These are phyloP conservation scores for Plestiodon gilberti DNA, from an alignment of 2,113 vertebrate species.

Conservation along the genomic window DNA sequence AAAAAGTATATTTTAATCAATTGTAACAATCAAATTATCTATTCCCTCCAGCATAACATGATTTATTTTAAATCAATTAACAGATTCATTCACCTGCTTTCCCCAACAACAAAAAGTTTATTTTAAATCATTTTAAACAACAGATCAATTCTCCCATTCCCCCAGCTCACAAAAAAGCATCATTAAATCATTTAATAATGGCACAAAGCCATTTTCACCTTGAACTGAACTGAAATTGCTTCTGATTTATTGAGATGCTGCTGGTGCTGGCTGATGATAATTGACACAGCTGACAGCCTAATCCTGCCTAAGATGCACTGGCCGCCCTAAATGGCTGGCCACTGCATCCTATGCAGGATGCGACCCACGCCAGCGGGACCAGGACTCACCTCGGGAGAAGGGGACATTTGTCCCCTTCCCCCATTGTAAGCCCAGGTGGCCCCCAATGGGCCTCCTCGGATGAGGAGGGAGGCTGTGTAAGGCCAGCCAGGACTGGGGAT, in stretches of 20 bases:
- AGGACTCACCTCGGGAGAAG: too few species aligned
- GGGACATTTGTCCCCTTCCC: too few species aligned
- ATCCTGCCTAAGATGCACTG: too few species aligned
- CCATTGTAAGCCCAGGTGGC: too few species aligned
- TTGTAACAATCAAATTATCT: neutral
- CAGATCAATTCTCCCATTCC: neutral
- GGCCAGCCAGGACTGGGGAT: too few species aligned
- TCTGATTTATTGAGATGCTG: neutral
- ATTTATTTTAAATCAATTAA: neutral
- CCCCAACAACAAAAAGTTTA: neutral
- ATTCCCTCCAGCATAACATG: neutral
- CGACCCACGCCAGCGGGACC: too few species aligned
- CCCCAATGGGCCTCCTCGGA: too few species aligned
- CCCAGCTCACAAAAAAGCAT: neutral
- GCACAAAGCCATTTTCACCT: neutral
- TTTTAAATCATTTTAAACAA: neutral
- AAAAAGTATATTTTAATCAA: neutral
- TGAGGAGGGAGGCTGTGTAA: too few species aligned
- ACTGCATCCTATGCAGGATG: too few species aligned
- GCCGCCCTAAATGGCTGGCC: too few species aligned
- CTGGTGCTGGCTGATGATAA: too few species aligned
- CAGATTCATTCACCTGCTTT: neutral
- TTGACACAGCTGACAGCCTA: too few species aligned
- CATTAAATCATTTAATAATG: neutral
- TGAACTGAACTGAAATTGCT: neutral